Evolutionary conservation across 2,113 vertebrate species (phyloP).

Genomic region (Mystacornis crossleyi): DNA sequence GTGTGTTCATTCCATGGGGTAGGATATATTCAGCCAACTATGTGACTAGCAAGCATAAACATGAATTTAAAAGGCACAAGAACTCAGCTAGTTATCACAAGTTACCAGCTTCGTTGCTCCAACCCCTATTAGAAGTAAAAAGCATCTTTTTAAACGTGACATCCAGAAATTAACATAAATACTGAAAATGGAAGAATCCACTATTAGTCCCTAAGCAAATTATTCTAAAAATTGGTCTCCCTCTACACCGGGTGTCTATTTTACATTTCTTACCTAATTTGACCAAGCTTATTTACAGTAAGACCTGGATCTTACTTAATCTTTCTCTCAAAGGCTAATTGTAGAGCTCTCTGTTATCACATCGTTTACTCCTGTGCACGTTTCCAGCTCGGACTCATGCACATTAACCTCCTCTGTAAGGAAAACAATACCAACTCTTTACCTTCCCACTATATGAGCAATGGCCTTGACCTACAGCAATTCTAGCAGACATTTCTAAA

Average conservation of each 20-base stretch:
- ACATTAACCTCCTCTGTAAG: background rate
- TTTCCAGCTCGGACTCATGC: background rate
- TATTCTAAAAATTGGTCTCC: background rate
- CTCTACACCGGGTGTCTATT: background rate
- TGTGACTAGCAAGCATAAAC: background rate
- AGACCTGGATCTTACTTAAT: background rate
- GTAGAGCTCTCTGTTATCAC: background rate
- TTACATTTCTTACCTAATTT: background rate
- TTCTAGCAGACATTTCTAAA: background rate
- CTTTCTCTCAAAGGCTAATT: background rate
- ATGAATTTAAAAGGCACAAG: background rate
- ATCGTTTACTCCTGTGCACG: rapidly evolving
- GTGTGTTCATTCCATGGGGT: background rate
- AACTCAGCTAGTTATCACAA: no score
- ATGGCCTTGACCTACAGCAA: background rate
- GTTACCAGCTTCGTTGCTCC: background rate
- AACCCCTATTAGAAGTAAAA: background rate
- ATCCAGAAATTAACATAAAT: background rate
- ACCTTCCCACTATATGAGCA: background rate
- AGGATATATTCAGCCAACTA: background rate
- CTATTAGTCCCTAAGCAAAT: background rate
- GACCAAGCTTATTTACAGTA: background rate
- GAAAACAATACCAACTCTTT: background rate
- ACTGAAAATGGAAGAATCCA: background rate
- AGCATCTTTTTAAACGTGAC: background rate